Evolutionary conservation across 2,888 invertebrate species (phyloP), one percentile per base, ranked within the genome.

Genomic region (Platycheirus rosarum): DNA sequence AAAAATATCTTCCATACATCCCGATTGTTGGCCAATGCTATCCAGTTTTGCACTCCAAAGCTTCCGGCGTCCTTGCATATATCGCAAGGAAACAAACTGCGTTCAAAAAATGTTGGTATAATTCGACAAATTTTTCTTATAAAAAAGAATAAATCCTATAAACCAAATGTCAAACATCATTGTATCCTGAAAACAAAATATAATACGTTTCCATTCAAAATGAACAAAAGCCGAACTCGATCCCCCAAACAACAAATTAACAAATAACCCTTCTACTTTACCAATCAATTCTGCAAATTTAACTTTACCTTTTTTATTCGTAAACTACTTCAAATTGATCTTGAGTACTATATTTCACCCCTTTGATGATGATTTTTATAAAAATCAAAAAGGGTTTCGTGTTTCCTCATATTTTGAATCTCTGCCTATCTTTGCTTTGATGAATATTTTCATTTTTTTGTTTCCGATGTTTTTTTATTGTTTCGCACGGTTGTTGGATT

Each of bases 401-500:
- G 26, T 29, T 57, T 42, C 29, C 16, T 26, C 42, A 65, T 20
- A 23, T 63, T 73, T 62, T 20, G 37, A 66, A 73, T 71, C 63
- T 65, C 35, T 66, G 57, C 44, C 49, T 57, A 40, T 57, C 51
- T 26, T 63, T 40, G 13, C 69, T 69, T 70, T 78, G 69, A 60
- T 62, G 23, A 29, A 48, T 29, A 8, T 48, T 32, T 23, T 60
- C 3, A 13, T 13, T 65, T 49, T 71, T 57, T 66, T 57, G 2
- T 60, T 48, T 40, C 49, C 42, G 57, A 63, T 23, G 16, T 60
- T 68, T 71, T n/a, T 66, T 74, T 73, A 77, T 82, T 82, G 77
- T 84, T 86, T 86, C 86, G 85, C 85, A 86, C 85, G 85, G 82
- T 84, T 84, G 65, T 84, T 46, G 62, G 70, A 63, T 55, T 82